Evolutionary conservation across 2,888 invertebrate genomes (phyloP), one percentile per base, ranked within the genome.

Genomic region (Stenotaenia linearis): DNA sequence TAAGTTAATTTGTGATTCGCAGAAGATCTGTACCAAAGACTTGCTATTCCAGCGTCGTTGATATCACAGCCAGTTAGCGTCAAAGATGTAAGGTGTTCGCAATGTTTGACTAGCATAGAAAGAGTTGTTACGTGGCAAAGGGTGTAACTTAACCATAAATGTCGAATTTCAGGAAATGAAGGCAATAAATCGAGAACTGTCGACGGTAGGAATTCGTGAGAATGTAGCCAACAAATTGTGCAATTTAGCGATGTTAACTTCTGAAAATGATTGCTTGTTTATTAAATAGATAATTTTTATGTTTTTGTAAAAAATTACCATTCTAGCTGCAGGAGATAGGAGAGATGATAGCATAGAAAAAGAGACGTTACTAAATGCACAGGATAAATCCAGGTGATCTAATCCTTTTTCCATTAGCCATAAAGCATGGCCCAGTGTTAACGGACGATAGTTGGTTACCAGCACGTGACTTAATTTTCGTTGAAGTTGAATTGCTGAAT

Each of bases 161-260:
- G 69, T 1, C 69, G 69, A 25, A 69, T 28, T 7, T 10, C 25
- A 10, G 69, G 69, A 69, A 69, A 69, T 25, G 69, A 69, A 10
- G 69, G 69, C 69, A 69, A 28, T 6, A 69, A 69, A 1, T 69
- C 69, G 25, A 69, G 10, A 23, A 69, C 69, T 15, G 69, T 69
- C 7, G 69, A 28, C 12, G 69, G 69, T 69, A 69, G 15, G n/a
- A 69, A 69, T 25, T 69, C 69, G 28, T 69, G 69, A 0, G 69
- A 69, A 69, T 69, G 69, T n/a, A 69, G 25, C 69, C 69, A 69
- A 69, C 69, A 69, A 25, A 69, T 69, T 69, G 69, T 69, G n/a
- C 69, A 69, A 15, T 69, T 69, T 28, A 69, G 28, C 1, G 69
- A 69, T 4, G 69, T 69, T 69, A 69, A 28, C 25, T 25, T 25